Conservation (phyloP, 2,113 vertebrate species). For the Campylomormyrus numenius region DNA sequence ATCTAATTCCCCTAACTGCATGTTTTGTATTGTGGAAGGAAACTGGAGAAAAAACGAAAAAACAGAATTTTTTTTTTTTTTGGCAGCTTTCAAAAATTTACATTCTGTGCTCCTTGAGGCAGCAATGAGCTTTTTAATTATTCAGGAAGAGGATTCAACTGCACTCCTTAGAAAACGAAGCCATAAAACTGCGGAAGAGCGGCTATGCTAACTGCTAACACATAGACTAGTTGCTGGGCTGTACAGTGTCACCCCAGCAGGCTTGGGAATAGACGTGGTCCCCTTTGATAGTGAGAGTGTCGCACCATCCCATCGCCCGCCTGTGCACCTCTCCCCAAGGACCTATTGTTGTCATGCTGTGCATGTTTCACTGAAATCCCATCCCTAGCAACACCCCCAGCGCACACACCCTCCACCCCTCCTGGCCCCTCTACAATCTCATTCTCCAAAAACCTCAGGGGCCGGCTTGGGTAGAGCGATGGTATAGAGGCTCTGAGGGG, state of each 20-base stretch:
- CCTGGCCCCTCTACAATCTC: conserved; percentile 42
- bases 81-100: neutral
- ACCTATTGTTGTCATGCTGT: conserved; percentile 60
- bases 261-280: neutral
- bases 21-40: neutral
- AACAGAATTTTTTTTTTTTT: neutral
- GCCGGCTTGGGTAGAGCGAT: conserved; percentile 37
- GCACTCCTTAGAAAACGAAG: neutral
- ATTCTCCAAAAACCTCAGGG: conserved; percentile 48
- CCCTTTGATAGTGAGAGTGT: conserved; percentile 36
- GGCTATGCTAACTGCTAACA: neutral
- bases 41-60: neutral
- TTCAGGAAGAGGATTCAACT: neutral
- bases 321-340: conserved; percentile 65
- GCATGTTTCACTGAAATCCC: conserved; percentile 52
- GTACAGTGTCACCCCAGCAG: neutral
- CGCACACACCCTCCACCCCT: conserved; percentile 7
- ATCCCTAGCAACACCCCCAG: conserved; percentile 34
- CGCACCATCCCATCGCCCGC: conserved; percentile 42
- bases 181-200: neutral
- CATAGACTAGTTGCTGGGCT: neutral
- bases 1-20: neutral
- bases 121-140: neutral
- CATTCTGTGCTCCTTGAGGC: neutral
- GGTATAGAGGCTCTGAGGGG: conserved; percentile 45